phyloP scores from a whole-genome alignment of 2,113 vertebrate genomes.

The Pelodiscus sinensis region DNA sequence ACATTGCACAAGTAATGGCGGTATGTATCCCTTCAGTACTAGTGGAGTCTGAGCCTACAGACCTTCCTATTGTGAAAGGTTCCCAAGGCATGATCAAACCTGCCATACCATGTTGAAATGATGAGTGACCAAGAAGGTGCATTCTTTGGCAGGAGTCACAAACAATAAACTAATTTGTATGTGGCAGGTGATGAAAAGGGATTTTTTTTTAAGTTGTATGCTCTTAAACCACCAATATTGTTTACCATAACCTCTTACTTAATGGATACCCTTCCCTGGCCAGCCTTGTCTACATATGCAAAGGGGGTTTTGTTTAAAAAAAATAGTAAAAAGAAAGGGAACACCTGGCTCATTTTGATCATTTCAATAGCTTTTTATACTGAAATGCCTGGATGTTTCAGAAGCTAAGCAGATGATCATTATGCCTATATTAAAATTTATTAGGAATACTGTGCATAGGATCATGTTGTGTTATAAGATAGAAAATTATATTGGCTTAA shows the following conservation, averaged over 20 bases:
- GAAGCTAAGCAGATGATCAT: not conserved
- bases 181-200: slow-evolving; percentile 78
- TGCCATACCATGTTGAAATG: slow-evolving; percentile 85
- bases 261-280: slow-evolving; percentile 1
- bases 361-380: slow-evolving; percentile 37
- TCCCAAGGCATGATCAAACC: slow-evolving; percentile 77
- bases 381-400: slow-evolving; percentile 19
- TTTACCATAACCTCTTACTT: slow-evolving; percentile 67
- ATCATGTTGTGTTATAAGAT: slow-evolving; percentile 28
- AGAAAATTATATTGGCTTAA: slow-evolving; percentile 9
- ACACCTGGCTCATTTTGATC: slow-evolving; percentile 30
- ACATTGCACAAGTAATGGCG: not conserved
- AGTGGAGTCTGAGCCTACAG: slow-evolving; percentile 60
- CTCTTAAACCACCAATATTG: slow-evolving; percentile 45
- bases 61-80: slow-evolving; percentile 72
- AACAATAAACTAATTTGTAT: slow-evolving; percentile 79
- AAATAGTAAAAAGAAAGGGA: slow-evolving; percentile 32
- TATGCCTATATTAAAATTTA: slow-evolving; percentile 45
- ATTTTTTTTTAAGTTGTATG: slow-evolving; percentile 29
- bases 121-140: slow-evolving; percentile 85
- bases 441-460: slow-evolving; percentile 1
- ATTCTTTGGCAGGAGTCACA: slow-evolving; percentile 80
- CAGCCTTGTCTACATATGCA: not conserved
- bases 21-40: slow-evolving; percentile 33
- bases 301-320: not conserved